Conservation (phyloP, 2,113 vertebrate species). For the Corythaixoides concolor region DNA sequence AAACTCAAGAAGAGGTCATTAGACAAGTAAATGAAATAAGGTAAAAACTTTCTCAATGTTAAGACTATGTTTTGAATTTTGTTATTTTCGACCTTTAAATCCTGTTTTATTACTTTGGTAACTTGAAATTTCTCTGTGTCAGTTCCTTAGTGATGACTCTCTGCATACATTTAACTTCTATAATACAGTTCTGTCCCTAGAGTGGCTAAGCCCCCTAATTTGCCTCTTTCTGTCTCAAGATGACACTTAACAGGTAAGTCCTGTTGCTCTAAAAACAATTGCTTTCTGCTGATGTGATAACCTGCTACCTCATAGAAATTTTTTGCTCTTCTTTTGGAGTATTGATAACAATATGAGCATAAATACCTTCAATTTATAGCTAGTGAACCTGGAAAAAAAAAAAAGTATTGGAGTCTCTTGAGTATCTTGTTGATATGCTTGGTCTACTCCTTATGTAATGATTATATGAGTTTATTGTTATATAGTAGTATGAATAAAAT, state of each 20-base stretch:
- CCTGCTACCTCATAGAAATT: background rate
- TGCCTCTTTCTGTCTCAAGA: background rate
- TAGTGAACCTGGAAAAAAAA: background rate
- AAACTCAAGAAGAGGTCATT: constrained; percentile 88
- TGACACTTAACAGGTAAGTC: background rate
- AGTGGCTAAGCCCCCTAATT: background rate
- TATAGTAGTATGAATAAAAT: background rate
- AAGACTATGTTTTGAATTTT: background rate
- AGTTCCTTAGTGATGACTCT: background rate
- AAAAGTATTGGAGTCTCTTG: background rate
- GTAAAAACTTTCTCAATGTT: constrained; percentile 69
- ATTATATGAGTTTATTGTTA: background rate
- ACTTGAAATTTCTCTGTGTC: background rate
- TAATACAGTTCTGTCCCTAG: background rate
- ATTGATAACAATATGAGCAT: background rate
- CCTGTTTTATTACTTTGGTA: background rate
- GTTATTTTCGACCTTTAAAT: background rate
- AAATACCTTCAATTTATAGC: background rate
- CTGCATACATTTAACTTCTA: background rate
- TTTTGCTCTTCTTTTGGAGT: background rate
- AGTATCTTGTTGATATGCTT: background rate
- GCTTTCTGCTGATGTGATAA: background rate
- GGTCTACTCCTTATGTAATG: background rate
- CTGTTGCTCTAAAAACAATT: background rate
- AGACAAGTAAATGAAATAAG: constrained; percentile 87